A percentile compares a stretch with the other conserved stretches of the same genome.
phyloP scores from a whole-genome alignment of 2,113 vertebrate genomes.

The Plestiodon gilberti region DNA sequence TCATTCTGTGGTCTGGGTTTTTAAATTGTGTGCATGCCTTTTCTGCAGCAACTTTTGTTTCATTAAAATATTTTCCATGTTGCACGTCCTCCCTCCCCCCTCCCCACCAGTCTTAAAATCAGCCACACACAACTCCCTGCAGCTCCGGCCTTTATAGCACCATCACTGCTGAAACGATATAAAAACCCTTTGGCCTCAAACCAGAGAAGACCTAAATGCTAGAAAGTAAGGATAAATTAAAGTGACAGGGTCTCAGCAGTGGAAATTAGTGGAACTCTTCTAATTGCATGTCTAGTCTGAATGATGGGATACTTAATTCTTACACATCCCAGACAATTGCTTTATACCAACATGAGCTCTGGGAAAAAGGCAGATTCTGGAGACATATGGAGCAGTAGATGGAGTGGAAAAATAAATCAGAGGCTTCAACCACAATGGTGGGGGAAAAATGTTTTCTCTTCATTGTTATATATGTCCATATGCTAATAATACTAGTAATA shows the following conservation, averaged over 20 bases:
- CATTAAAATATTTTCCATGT: constrained; percentile 35
- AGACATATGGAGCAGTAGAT: constrained; percentile 92
- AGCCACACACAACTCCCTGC: constrained; percentile 41
- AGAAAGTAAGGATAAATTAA: constrained; percentile 87
- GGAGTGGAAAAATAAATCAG: constrained; percentile 87
- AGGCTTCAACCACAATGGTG: constrained; percentile 75
- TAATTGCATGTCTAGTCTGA: constrained; percentile 96
- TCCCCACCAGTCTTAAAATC: constrained; percentile 24
- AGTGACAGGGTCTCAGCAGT: constrained; percentile 89
- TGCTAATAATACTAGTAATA: constrained; percentile 67
- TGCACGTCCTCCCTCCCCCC: constrained; percentile 36
- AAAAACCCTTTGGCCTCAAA: constrained; percentile 80
- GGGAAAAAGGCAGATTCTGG: constrained; percentile 86
- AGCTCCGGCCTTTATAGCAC: constrained; percentile 67
- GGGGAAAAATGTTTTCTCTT: constrained; percentile 74
- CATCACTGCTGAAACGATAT: constrained; percentile 72
- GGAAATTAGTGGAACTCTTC: constrained; percentile 91
- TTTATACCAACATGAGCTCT: constrained; percentile 89
- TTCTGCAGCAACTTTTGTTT: constrained; percentile 40
- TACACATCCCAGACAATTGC: constrained; percentile 95
- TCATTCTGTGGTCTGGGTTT: not conserved
- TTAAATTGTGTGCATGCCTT: not conserved
- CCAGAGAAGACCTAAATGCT: constrained; percentile 82
- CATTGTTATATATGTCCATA: constrained; percentile 69
- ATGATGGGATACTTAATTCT: constrained; percentile 97